A percentile compares a stretch with the other conserved stretches of the same genome.
Evolutionary conservation across 2,888 invertebrate species (phyloP).

Genomic region (Odontothrips loti): DNA sequence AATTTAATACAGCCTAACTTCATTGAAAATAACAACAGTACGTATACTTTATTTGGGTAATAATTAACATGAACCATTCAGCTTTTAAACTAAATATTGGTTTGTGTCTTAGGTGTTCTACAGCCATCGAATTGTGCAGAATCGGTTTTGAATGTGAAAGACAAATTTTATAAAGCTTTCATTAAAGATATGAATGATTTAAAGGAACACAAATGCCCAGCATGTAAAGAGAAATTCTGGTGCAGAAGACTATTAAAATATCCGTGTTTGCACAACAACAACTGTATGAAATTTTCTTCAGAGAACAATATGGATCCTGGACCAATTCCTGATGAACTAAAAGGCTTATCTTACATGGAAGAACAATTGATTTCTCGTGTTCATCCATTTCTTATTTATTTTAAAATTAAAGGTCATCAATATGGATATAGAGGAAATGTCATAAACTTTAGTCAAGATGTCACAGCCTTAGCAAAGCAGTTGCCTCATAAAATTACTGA

Average conservation of each 20-base stretch:
- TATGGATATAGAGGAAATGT: conserved; percentile 32
- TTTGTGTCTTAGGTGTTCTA: no score
- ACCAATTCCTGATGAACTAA: conserved; percentile 16
- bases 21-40: no score
- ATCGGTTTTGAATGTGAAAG: not conserved
- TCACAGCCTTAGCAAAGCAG: conserved; percentile 29
- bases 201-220: not conserved
- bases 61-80: no score
- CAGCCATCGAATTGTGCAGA: not conserved
- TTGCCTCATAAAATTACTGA: conserved; percentile 23
- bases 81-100: no score
- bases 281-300: not conserved
- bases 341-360: conserved; percentile 30
- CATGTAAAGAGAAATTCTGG: not conserved
- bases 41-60: no score
- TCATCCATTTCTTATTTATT: conserved; percentile 32
- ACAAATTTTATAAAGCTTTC: not conserved
- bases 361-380: conserved; percentile 31
- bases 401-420: conserved; percentile 31
- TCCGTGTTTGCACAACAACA: not conserved
- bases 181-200: not conserved
- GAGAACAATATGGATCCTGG: conserved; percentile 22
- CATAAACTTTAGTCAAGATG: conserved; percentile 32
- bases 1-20: no score
- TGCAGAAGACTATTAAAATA: not conserved